Evolutionary conservation across 2,113 vertebrate genomes (phyloP).

Genomic region (Psammodynastes pulverulentus): DNA sequence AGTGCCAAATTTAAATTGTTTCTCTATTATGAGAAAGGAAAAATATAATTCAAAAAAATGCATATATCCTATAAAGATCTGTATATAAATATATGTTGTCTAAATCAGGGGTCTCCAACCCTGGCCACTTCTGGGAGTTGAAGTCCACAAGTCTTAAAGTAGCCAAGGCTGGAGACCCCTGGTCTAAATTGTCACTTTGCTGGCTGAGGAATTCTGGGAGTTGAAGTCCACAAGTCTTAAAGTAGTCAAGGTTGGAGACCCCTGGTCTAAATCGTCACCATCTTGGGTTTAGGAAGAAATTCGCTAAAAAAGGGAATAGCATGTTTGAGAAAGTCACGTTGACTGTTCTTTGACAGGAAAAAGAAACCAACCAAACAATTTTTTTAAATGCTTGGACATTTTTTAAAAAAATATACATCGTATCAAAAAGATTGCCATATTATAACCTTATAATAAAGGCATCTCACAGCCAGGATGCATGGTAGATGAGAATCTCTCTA

Average conservation of each 20-base stretch:
- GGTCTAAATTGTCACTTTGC: no score
- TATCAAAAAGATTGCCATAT: not conserved
- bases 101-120: no score
- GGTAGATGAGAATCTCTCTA: not conserved
- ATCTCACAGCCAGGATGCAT: not conserved
- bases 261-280: not conserved
- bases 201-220: no score
- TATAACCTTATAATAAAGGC: not conserved
- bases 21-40: not conserved
- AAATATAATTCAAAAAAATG: not conserved
- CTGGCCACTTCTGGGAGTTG: no score
- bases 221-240: no score
- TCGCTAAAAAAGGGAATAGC: not conserved
- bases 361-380: not conserved
- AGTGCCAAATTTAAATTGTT: not conserved
- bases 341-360: not conserved
- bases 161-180: no score
- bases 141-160: no score
- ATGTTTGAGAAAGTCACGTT: not conserved
- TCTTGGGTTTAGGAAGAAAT: not conserved
- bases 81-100: not conserved
- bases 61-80: not conserved
- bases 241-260: no score
- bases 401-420: not conserved
- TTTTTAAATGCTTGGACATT: not conserved